A percentile compares a stretch with the other conserved stretches of the same genome.
These are phyloP conservation scores for Anaspis maculata DNA, from an alignment of 2,888 invertebrate genomes.

Conservation along the genomic window DNA sequence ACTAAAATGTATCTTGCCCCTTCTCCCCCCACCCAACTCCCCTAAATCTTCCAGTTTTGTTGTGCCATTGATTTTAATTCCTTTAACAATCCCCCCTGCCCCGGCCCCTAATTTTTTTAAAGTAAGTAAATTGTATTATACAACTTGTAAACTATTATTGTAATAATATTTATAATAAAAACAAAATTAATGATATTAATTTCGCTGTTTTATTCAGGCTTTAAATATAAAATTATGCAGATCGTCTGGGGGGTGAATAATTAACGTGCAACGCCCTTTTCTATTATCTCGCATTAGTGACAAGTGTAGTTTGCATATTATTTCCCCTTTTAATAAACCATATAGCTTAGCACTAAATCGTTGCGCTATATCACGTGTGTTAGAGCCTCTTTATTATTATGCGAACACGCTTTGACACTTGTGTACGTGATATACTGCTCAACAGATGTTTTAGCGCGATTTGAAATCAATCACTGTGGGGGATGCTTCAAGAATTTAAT, in stretches of 20 bases:
- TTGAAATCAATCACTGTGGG: too few species aligned
- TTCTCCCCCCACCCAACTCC: background rate
- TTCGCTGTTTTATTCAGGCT: background rate
- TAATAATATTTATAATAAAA: conserved; percentile 28
- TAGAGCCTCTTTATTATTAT: conserved; percentile 27
- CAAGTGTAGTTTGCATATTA: conserved; percentile 30
- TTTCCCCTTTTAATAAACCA: conserved; percentile 10
- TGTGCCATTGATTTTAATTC: background rate
- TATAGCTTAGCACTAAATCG: conserved; percentile 11
- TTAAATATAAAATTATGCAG: conserved; percentile 29
- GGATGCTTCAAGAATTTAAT: too few species aligned
- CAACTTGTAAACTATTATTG: conserved; percentile 24
- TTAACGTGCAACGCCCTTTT: conserved; percentile 36
- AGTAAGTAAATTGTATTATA: conserved; percentile 19
- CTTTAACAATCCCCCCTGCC: background rate
- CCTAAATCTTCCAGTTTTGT: background rate
- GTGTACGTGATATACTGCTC: conserved; percentile 22
- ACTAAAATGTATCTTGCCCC: background rate
- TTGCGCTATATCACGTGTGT: conserved; percentile 23
- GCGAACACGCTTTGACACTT: conserved; percentile 30
- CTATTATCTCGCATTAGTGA: conserved; percentile 33
- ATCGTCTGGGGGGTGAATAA: conserved; percentile 31
- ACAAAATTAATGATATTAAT: conserved; percentile 1
- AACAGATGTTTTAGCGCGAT: conserved; percentile 26
- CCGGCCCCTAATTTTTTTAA: conserved; percentile 8